Base-by-base conservation (phyloP, 1,140 invertebrate species). In the Trypoxylus dichotomus region DNA sequence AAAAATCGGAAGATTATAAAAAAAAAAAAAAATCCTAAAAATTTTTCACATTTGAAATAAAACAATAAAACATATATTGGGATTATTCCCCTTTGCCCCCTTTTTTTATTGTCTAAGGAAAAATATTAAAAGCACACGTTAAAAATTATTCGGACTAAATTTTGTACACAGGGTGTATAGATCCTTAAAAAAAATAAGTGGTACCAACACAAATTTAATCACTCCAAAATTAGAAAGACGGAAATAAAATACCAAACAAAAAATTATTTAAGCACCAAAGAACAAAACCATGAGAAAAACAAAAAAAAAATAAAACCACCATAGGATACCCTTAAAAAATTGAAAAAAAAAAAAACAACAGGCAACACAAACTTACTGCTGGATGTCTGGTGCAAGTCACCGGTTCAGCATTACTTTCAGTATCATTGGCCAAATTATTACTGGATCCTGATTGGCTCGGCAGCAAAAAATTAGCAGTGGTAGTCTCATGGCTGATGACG, bases 381-480 rank as follows among this genome's bases (percentile, higher is more conserved):
- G 47, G 75, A 25, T 68, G 24, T 32, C 74, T 13, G 7, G 47
- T 75, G 24, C 41, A 54, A 6, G 19, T 24, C 10, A 54, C 10
- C 7, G 25, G 71, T 74, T 58, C 47, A 13, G 42, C 27, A 24
- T 21, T 54, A 25, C 75, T 41, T 7, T 24, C 58, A n/a, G 58
- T 43, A 2, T 78, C 73, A 29, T 41, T 58, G n/a, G 25, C 41
- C 29, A 54, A 54, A 27, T 54, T 75, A 32, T 75, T 29, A 15
- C 15, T 54, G 13, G 74, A 75, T 47, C 43, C 74, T 2, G 74
- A 75, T 54, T 75, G 74, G 24, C 93, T 94, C 0, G 96, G 95
- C n/a, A 98, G 85, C 3, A 98, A 87, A 85, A 98, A 98, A 86
- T 98, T 98, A 0, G 97, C 97, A 0, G 97, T 98, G 6, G 95